Percentiles rank a stretch among this genome's conserved stretches.
Conservation (phyloP, 1,140 invertebrate genomes). For the Leptonema lineaticorne region DNA sequence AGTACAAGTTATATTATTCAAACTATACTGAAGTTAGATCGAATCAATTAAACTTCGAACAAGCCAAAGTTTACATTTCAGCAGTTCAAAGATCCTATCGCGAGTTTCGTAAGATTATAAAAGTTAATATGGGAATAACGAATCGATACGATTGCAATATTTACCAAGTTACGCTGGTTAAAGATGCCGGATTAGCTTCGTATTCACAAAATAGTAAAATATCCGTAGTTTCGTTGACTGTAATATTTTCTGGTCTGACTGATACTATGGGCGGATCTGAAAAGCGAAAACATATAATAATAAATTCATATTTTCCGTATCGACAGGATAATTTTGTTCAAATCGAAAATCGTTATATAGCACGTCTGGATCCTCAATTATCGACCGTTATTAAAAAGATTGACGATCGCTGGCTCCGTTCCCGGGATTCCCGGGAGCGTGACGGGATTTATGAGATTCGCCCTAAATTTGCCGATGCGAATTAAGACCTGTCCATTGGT, state of each 20-base stretch:
- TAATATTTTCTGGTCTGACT: constrained; percentile 70
- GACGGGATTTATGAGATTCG: constrained; percentile 9
- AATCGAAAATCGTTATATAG: constrained; percentile 3
- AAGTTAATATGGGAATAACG: not conserved
- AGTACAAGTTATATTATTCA: not conserved
- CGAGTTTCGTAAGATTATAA: not conserved
- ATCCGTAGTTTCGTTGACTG: constrained; percentile 74
- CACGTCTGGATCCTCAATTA: constrained; percentile 6
- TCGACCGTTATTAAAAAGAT: constrained; percentile 24
- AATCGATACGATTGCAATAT: not conserved
- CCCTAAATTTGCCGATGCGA: not conserved
- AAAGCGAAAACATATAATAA: not conserved
- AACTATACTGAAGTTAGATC: not conserved
- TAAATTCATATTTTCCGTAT: not conserved
- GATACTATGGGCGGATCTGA: constrained; percentile 81
- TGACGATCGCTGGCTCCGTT: constrained; percentile 9
- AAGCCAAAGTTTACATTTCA: too few species aligned
- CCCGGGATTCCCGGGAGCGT: not conserved
- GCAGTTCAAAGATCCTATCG: too few species aligned
- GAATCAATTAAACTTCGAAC: too few species aligned
- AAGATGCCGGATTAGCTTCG: constrained; percentile 75
- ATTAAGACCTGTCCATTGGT: constrained; percentile 6
- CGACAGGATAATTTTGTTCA: not conserved
- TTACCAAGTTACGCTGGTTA: constrained; percentile 75
- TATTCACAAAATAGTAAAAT: constrained; percentile 77